A percentile compares a stretch with the other conserved stretches of the same genome.
Evolutionary conservation across 1,140 invertebrate genomes (phyloP).

Genomic region (Panagrolaimus sp.): DNA sequence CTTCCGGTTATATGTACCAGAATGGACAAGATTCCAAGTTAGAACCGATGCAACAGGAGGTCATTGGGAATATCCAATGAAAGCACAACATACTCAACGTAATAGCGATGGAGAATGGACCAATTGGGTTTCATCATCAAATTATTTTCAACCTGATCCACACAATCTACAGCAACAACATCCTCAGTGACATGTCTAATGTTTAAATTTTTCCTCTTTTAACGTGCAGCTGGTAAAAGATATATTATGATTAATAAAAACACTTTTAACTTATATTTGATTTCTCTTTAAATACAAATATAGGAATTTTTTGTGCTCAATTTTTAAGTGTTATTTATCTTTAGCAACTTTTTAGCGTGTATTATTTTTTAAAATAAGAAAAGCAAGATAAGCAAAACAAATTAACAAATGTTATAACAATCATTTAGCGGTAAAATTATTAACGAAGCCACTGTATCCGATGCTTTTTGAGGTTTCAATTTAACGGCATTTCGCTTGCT

Average conservation of each 20-base stretch:
- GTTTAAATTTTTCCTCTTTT: not conserved
- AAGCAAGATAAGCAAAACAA: not conserved
- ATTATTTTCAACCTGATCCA: not conserved
- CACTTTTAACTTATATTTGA: too few relatives aligned
- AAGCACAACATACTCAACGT: constrained; percentile 32
- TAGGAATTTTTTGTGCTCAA: too few relatives aligned
- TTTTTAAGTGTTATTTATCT: too few relatives aligned
- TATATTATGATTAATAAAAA: too few relatives aligned
- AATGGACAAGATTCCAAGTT: constrained; percentile 34
- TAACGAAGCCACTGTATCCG: constrained; percentile 8
- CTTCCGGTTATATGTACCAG: constrained; percentile 38
- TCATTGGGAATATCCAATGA: constrained; percentile 37
- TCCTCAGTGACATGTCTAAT: not conserved
- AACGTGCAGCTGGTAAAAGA: too few relatives aligned
- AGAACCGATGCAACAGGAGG: constrained; percentile 33
- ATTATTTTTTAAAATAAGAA: too few relatives aligned
- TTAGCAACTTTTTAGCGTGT: too few relatives aligned
- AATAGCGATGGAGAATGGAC: constrained; percentile 35
- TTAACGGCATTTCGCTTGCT: not conserved
- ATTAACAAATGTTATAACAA: constrained; percentile 13
- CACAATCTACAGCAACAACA: not conserved
- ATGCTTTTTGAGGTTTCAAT: not conserved
- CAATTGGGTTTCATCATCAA: constrained; percentile 23
- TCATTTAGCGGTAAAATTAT: constrained; percentile 7
- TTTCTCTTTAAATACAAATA: too few relatives aligned